These are phyloP conservation scores for Platycnemis pennipes DNA, from an alignment of 2,888 invertebrate genomes.

Conservation along the genomic window DNA sequence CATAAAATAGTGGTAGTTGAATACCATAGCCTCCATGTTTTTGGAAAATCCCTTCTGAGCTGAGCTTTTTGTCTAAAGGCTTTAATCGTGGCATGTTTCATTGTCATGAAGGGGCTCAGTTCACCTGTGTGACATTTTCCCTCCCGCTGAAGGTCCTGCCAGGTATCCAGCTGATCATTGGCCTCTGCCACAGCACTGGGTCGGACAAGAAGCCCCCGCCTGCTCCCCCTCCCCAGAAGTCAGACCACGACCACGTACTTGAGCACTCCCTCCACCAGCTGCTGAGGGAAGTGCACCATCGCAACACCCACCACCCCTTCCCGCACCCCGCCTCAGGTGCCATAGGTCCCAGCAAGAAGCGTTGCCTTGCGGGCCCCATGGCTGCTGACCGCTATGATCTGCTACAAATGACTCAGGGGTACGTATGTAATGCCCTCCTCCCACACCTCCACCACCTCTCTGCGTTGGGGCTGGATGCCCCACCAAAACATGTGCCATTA, in stretches of 20 bases:
- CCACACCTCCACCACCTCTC: too few species aligned
- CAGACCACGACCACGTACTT: slow-evolving; percentile 96
- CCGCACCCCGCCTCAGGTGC: slow-evolving; percentile 97
- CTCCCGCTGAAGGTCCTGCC: slow-evolving; percentile 87
- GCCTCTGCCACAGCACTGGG: slow-evolving; percentile 92
- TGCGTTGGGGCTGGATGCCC: too few species aligned
- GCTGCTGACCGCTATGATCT: slow-evolving; percentile 94
- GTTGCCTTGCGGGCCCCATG: slow-evolving; percentile 94
- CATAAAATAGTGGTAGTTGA: too few species aligned
- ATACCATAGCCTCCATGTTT: too few species aligned
- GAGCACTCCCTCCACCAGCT: slow-evolving; percentile 98
- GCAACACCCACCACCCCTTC: slow-evolving; percentile 95
- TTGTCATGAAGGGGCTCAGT: too few species aligned
- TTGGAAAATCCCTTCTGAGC: too few species aligned
- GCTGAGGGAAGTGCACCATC: slow-evolving; percentile 94
- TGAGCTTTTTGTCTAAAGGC: too few species aligned
- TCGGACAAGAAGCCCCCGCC: slow-evolving; percentile 81
- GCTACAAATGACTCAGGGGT: slow-evolving; percentile 91
- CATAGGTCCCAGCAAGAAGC: slow-evolving; percentile 94
- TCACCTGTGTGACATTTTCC: too few species aligned
- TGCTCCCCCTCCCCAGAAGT: slow-evolving; percentile 78
- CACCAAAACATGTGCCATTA: too few species aligned
- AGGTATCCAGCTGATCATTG: slow-evolving; percentile 95
- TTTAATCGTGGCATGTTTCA: too few species aligned
- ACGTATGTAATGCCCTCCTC: not conserved